Evolutionary conservation across 2,888 invertebrate genomes (phyloP).

Genomic region (Xylota segnis): DNA sequence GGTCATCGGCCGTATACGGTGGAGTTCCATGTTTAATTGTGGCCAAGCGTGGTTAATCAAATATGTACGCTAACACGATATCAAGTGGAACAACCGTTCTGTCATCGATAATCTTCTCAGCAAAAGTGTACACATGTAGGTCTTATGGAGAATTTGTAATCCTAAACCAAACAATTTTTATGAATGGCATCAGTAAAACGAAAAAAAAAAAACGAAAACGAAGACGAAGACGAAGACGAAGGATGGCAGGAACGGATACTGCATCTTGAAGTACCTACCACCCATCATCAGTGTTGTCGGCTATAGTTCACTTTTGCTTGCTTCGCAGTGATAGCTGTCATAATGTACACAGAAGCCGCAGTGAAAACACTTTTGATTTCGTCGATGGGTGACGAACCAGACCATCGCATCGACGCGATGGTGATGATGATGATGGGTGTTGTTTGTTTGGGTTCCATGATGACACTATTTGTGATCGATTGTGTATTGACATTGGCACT

Average conservation of each 20-base stretch:
- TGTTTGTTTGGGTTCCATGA: conserved; percentile 50
- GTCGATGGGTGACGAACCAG: conserved; percentile 43
- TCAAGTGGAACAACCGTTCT: conserved; percentile 54
- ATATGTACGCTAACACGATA: conserved; percentile 22
- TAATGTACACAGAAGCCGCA: conserved; percentile 33
- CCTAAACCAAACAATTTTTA: conserved; percentile 63
- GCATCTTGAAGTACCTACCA: conserved; percentile 4
- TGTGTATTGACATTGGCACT: background rate
- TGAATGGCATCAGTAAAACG: conserved; percentile 49
- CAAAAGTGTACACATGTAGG: conserved; percentile 40
- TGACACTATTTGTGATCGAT: conserved; percentile 61
- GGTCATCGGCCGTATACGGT: conserved; percentile 66
- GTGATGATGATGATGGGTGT: conserved; percentile 21
- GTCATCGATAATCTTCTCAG: conserved; percentile 32
- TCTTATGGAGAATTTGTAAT: conserved; percentile 57
- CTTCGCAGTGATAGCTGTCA: conserved; percentile 25
- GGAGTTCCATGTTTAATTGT: conserved; percentile 38
- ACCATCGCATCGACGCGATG: no score
- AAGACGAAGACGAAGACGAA: conserved; percentile 4
- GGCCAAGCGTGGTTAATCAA: conserved; percentile 46
- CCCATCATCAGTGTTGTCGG: no score
- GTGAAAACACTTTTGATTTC: conserved; percentile 61
- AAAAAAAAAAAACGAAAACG: background rate
- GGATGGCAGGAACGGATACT: background rate
- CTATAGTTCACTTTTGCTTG: background rate